Evolutionary conservation across 2,113 vertebrate genomes (phyloP).

Genomic region (Mirza zaza): DNA sequence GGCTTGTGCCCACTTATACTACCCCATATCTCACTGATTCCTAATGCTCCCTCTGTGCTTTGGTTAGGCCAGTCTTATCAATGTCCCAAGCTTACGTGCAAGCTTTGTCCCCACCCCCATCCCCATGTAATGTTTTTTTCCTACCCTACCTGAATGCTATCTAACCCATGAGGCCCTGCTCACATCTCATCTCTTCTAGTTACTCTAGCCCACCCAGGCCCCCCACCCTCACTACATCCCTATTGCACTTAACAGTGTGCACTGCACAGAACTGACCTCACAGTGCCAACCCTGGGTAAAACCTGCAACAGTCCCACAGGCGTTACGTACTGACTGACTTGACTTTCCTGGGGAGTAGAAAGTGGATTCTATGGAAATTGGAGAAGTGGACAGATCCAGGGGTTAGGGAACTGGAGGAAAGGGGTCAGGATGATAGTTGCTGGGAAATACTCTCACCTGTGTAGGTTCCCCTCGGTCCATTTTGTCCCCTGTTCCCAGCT

Average conservation of each 20-base stretch:
- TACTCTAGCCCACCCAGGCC: not conserved
- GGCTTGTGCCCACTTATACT: not conserved
- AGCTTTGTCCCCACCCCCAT: too few relatives aligned
- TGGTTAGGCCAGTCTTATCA: not conserved
- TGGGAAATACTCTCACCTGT: slow-evolving; percentile 71
- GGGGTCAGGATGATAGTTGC: not conserved
- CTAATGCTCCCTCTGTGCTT: not conserved
- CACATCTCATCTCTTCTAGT: not conserved
- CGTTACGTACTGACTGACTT: not conserved
- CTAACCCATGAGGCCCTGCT: not conserved
- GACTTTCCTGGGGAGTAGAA: not conserved
- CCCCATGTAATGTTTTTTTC: not conserved
- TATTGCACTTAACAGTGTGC: not conserved
- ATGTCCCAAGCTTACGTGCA: not conserved
- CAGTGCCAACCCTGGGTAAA: not conserved
- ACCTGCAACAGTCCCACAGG: not conserved
- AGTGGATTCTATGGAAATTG: not conserved
- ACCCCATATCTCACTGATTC: not conserved
- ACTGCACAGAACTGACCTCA: not conserved
- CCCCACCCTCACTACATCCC: not conserved
- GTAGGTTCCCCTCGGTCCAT: slow-evolving; percentile 85
- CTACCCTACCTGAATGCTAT: not conserved
- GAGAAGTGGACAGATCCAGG: not conserved
- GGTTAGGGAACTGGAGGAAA: not conserved
- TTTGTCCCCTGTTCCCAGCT: slow-evolving; percentile 86